Conservation (phyloP, 2,888 invertebrate genomes). For the Graphium colonna region DNA sequence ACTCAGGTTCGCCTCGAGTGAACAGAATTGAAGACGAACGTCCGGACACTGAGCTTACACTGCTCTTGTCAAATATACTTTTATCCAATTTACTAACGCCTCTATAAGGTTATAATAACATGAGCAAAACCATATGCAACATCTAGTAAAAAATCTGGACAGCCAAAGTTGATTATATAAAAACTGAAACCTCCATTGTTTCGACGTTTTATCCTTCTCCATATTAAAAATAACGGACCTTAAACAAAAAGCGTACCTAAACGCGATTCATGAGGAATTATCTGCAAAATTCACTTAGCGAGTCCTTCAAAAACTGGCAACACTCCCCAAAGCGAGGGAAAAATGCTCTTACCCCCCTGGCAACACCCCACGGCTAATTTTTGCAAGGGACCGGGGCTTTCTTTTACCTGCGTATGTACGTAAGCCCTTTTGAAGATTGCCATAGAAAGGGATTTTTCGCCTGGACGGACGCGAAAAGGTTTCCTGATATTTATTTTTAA, state of each 20-base stretch:
- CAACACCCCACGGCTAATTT: constrained; percentile 50
- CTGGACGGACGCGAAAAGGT: constrained; percentile 34
- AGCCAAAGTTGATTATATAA: background rate
- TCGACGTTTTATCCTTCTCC: too few species aligned
- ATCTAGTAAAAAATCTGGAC: too few species aligned
- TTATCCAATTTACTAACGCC: too few species aligned
- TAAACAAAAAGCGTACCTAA: constrained; percentile 19
- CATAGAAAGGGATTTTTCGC: constrained; percentile 43
- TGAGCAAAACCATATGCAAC: too few species aligned
- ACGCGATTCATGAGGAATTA: constrained; percentile 39
- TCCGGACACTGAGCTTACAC: too few species aligned
- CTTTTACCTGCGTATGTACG: constrained; percentile 59
- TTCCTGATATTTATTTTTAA: constrained; percentile 30
- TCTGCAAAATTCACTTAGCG: constrained; percentile 64
- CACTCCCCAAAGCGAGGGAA: constrained; percentile 51
- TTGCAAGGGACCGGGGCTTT: constrained; percentile 65
- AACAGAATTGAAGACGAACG: too few species aligned
- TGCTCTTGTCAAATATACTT: too few species aligned
- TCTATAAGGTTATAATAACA: too few species aligned
- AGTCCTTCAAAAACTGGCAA: constrained; percentile 54
- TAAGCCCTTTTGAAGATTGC: constrained; percentile 53
- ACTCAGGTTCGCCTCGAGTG: too few species aligned
- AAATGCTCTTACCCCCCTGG: constrained; percentile 51
- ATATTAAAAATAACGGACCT: too few species aligned
- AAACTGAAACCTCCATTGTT: too few species aligned